These are phyloP conservation scores for Drosophila trichaetosa DNA, from an alignment of 2,888 invertebrate species.

Conservation along the genomic window DNA sequence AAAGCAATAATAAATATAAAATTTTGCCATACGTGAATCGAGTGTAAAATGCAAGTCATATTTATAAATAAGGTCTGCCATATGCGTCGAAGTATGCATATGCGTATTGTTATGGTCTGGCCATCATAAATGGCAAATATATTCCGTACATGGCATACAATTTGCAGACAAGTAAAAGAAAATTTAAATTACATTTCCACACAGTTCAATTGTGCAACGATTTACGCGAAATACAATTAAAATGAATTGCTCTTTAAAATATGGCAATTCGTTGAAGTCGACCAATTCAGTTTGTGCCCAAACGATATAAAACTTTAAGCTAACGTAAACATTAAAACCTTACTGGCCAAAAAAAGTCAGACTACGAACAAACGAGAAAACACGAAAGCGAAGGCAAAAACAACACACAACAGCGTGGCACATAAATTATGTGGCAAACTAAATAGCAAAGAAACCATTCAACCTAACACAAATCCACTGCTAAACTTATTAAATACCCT, in stretches of 20 bases:
- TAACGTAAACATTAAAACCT: slow-evolving; percentile 51
- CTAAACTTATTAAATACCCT: slow-evolving; percentile 20
- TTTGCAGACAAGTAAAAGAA: slow-evolving; percentile 31
- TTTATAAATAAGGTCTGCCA: slow-evolving; percentile 27
- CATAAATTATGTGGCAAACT: slow-evolving; percentile 48
- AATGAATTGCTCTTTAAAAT: slow-evolving; percentile 37
- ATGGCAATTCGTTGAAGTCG: slow-evolving; percentile 39
- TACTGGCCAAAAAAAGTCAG: slow-evolving; percentile 9
- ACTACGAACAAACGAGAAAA: slow-evolving; percentile 20
- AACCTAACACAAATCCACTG: background rate
- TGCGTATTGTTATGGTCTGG: slow-evolving; percentile 9
- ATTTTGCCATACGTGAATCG: slow-evolving; percentile 14
- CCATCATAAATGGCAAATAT: slow-evolving; percentile 33
- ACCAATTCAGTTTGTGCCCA: slow-evolving; percentile 31
- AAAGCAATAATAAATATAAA: slow-evolving; percentile 51
- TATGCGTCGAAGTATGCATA: slow-evolving; percentile 14
- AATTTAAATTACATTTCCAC: slow-evolving; percentile 22
- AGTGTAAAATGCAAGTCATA: slow-evolving; percentile 35
- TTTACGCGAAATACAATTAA: slow-evolving; percentile 37
- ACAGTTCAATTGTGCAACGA: slow-evolving; percentile 38
- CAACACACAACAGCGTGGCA: slow-evolving; percentile 33
- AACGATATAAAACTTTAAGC: slow-evolving; percentile 51
- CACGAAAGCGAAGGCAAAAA: slow-evolving; percentile 38
- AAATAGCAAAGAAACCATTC: slow-evolving; percentile 15
- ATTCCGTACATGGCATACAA: slow-evolving; percentile 24